Evolutionary conservation across 2,888 invertebrate species (phyloP).

Genomic region (Uloborus plumipes): DNA sequence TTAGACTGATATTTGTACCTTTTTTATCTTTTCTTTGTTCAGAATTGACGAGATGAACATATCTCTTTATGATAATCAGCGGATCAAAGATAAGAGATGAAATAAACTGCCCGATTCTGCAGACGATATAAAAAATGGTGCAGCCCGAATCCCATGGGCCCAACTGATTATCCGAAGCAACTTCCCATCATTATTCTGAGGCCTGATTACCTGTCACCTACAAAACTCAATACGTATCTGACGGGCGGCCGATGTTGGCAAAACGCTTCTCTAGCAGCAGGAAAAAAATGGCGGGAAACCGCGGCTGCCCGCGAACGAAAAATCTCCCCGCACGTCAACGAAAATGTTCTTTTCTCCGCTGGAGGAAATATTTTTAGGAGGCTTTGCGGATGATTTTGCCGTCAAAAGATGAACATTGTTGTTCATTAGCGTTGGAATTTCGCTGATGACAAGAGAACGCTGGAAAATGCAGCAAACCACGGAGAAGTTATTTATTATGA

Average conservation of each 20-base stretch:
- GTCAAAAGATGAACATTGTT: too few relatives aligned
- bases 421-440: too few relatives aligned
- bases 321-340: slow-evolving; percentile 21
- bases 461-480: too few relatives aligned
- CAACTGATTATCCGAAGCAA: slow-evolving; percentile 39
- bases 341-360: not conserved
- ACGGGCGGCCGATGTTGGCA: slow-evolving; percentile 8
- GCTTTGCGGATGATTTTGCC: too few relatives aligned
- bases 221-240: slow-evolving; percentile 52
- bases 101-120: not conserved
- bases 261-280: slow-evolving; percentile 1
- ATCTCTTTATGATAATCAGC: too few relatives aligned
- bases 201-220: slow-evolving; percentile 47
- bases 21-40: too few relatives aligned
- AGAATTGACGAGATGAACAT: too few relatives aligned
- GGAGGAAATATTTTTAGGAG: too few relatives aligned
- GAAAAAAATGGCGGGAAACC: too few relatives aligned
- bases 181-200: slow-evolving; percentile 58
- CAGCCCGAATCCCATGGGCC: slow-evolving; percentile 5
- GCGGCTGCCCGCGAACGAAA: not conserved
- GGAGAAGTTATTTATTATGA: too few relatives aligned
- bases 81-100: slow-evolving; percentile 11
- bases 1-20: too few relatives aligned
- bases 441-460: too few relatives aligned
- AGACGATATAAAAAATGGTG: slow-evolving; percentile 16